phyloP scores from a whole-genome alignment of 1,140 invertebrate genomes.

The Arion vulgaris region DNA sequence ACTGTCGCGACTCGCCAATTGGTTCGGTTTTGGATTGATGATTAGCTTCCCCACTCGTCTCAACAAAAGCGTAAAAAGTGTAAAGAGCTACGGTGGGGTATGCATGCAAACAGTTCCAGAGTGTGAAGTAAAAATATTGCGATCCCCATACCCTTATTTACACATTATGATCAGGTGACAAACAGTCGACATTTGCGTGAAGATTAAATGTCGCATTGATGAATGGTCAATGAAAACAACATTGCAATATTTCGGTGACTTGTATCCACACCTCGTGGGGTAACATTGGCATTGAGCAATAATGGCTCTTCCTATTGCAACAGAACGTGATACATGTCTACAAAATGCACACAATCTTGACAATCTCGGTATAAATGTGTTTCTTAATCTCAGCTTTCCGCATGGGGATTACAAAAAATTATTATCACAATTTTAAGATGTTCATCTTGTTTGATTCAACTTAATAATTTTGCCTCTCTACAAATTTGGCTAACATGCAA shows the following conservation, averaged over 20 bases:
- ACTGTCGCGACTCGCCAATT: slow-evolving; percentile 23
- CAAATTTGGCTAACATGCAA: too few relatives aligned
- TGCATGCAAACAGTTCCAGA: neutral
- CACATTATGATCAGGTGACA: slow-evolving; percentile 19
- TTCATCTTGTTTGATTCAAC: too few relatives aligned
- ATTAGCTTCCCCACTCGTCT: slow-evolving; percentile 15
- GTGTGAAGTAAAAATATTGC: neutral
- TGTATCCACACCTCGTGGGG: neutral
- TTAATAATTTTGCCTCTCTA: too few relatives aligned
- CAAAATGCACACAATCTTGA: neutral
- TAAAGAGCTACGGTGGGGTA: neutral
- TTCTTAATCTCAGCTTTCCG: neutral
- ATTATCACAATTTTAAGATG: too few relatives aligned
- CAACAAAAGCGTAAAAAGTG: slow-evolving; percentile 19
- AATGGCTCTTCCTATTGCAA: neutral
- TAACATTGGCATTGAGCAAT: neutral
- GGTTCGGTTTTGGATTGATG: slow-evolving; percentile 13
- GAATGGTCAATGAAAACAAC: neutral
- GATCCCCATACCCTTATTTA: neutral
- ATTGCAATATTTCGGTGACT: neutral
- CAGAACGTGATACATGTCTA: neutral
- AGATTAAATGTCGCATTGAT: slow-evolving; percentile 20
- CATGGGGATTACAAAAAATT: too few relatives aligned
- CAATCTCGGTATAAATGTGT: neutral
- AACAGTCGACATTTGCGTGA: neutral